Percentiles rank a stretch among this genome's conserved stretches.
These are phyloP conservation scores for Mesoclemmys tuberculata DNA, from an alignment of 2,113 vertebrate species.

Conservation along the genomic window DNA sequence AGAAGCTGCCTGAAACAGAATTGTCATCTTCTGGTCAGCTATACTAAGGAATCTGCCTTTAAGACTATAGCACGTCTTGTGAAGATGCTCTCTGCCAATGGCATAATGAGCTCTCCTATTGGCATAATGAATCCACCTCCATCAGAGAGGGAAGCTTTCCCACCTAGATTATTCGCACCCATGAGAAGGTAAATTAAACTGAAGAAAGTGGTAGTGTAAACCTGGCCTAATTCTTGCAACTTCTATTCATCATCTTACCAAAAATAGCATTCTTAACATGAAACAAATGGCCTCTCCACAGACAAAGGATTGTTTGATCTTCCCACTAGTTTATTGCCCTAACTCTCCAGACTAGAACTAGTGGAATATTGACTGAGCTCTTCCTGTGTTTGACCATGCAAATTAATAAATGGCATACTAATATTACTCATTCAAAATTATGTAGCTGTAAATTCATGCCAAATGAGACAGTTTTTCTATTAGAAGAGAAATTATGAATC, in stretches of 20 bases:
- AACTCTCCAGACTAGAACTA: constrained; percentile 30
- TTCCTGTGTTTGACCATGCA: background rate
- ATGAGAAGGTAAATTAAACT: background rate
- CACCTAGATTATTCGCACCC: background rate
- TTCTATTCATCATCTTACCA: background rate
- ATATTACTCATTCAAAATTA: constrained; percentile 28
- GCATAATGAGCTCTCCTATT: too few relatives aligned
- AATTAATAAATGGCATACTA: constrained; percentile 56
- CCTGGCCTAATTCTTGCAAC: background rate
- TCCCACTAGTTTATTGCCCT: background rate
- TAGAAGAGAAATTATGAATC: background rate
- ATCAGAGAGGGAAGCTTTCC: background rate
- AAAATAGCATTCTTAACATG: background rate
- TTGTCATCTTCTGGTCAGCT: background rate
- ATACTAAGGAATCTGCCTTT: background rate
- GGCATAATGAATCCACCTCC: background rate
- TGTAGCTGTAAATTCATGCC: constrained; percentile 10
- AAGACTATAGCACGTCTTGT: background rate
- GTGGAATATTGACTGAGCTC: background rate
- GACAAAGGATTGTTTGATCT: background rate
- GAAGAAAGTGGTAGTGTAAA: background rate
- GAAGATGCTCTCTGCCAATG: background rate
- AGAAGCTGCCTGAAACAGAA: constrained; percentile 11
- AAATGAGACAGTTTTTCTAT: constrained; percentile 19
- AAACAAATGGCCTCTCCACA: background rate